Conservation (phyloP, 2,797 vertebrate species). For the Mus minutoides region DNA sequence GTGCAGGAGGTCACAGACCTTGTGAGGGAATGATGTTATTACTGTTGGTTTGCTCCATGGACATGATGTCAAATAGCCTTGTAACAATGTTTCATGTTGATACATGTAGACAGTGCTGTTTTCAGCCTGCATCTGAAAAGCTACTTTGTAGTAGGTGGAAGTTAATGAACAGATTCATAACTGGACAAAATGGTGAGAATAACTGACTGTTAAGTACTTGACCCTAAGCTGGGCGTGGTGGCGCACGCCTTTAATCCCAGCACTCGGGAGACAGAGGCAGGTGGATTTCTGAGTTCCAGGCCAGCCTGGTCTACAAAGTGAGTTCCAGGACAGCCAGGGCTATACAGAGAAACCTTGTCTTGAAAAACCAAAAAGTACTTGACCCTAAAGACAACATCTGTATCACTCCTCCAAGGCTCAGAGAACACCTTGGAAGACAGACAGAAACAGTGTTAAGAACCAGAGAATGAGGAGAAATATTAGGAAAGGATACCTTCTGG, state of each 20-base stretch:
- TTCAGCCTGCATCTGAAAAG: neutral
- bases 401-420: neutral
- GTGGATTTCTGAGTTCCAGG: too few relatives aligned
- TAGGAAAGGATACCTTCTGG: neutral
- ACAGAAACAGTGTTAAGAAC: neutral
- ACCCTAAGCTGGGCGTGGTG: too few relatives aligned
- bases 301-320: too few relatives aligned
- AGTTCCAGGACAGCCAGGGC: too few relatives aligned
- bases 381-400: neutral
- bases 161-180: neutral
- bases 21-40: neutral
- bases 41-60: neutral
- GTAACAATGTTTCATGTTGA: neutral
- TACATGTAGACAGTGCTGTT: neutral
- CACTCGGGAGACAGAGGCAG: too few relatives aligned
- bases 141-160: neutral
- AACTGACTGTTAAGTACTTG: neutral
- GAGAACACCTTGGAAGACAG: neutral
- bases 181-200: neutral
- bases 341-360: too few relatives aligned
- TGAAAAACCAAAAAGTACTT: too few relatives aligned
- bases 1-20: neutral
- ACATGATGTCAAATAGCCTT: neutral
- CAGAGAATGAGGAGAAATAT: neutral
- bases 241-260: too few relatives aligned